Percentiles rank a stretch among this genome's conserved stretches.
phyloP scores from a whole-genome alignment of 2,797 vertebrate genomes.

The Spondyliosoma cantharus region DNA sequence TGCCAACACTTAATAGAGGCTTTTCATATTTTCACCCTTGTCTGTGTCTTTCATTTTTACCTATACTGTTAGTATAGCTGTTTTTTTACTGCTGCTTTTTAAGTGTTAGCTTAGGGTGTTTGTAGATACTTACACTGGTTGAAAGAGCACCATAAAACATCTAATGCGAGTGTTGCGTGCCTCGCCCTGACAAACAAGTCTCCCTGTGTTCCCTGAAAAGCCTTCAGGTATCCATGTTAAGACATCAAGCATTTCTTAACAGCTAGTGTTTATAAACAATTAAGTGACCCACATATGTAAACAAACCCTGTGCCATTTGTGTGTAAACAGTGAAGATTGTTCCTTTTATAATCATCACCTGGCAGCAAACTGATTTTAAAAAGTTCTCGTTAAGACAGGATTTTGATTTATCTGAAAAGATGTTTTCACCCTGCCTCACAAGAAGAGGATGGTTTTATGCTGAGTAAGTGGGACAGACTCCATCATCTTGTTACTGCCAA shows the following conservation, averaged over 20 bases:
- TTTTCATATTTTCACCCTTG: slow-evolving; percentile 79
- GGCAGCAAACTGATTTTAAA: slow-evolving; percentile 53
- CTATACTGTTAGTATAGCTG: slow-evolving; percentile 66
- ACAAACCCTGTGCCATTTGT: slow-evolving; percentile 54
- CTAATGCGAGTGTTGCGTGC: slow-evolving; percentile 70
- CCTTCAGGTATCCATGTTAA: slow-evolving; percentile 68
- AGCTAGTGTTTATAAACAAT: slow-evolving; percentile 70
- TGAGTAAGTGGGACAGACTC: neutral
- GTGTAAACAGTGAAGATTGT: slow-evolving; percentile 59
- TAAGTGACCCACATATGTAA: slow-evolving; percentile 72
- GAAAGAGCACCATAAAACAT: slow-evolving; percentile 74
- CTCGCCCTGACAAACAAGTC: slow-evolving; percentile 72
- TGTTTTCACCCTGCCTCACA: slow-evolving; percentile 48
- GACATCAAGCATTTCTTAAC: slow-evolving; percentile 64
- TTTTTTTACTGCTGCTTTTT: slow-evolving; percentile 57
- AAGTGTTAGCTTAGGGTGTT: slow-evolving; percentile 69
- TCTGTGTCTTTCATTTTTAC: slow-evolving; percentile 76
- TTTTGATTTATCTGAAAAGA: slow-evolving; percentile 50
- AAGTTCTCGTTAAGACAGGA: slow-evolving; percentile 47
- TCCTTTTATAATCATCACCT: slow-evolving; percentile 53
- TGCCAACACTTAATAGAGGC: slow-evolving; percentile 81
- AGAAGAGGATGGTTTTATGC: slow-evolving; percentile 15
- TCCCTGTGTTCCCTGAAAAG: slow-evolving; percentile 63
- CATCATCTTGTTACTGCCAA: neutral
- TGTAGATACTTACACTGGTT: slow-evolving; percentile 61